Conservation (phyloP, 2,797 vertebrate genomes). For the Lemur catta region DNA sequence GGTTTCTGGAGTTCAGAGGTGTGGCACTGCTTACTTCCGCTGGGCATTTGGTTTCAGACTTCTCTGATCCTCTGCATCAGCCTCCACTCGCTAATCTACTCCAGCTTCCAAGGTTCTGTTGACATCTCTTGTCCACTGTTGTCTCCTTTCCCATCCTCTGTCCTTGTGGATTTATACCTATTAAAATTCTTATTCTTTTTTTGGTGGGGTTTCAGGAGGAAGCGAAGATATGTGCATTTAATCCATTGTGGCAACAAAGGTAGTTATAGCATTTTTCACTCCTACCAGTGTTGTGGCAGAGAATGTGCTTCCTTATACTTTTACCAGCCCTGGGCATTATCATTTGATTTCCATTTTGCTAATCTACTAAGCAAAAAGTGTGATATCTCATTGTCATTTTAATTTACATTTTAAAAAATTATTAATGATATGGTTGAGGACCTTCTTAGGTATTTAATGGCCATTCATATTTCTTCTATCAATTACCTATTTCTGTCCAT, state of each 20-base stretch:
- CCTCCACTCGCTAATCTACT: background rate
- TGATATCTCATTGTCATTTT: background rate
- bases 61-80: background rate
- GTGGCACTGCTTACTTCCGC: fast-evolving
- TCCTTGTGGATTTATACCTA: background rate
- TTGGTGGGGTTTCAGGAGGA: background rate
- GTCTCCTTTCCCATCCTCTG: background rate
- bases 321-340: background rate
- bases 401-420: background rate
- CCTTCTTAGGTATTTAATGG: background rate
- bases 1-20: background rate
- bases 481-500: background rate
- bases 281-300: background rate
- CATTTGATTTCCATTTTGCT: slow-evolving; percentile 2
- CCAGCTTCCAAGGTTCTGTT: background rate
- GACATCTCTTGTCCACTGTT: background rate
- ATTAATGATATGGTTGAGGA: background rate
- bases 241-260: background rate
- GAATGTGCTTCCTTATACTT: background rate
- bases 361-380: background rate
- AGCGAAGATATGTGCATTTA: background rate
- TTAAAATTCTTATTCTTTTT: background rate
- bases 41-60: background rate
- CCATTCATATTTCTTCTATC: background rate
- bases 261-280: background rate